Evolutionary conservation across 2,113 vertebrate genomes (phyloP).

Genomic region (Falco punctatus): DNA sequence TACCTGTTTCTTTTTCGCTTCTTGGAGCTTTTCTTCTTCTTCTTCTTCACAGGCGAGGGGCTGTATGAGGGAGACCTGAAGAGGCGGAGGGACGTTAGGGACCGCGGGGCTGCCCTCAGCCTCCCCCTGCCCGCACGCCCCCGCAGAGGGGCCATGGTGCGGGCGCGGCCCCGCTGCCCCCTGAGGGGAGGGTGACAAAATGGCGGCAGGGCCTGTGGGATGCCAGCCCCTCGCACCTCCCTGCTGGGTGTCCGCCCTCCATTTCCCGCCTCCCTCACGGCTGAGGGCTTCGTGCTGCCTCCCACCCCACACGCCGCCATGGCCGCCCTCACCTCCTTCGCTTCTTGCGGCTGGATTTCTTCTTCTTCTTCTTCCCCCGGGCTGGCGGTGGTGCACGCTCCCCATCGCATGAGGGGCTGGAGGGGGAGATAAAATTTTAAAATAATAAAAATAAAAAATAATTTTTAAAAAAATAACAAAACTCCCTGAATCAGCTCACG

Average conservation of each 20-base stretch:
- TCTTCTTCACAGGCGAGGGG: slow-evolving; percentile 88
- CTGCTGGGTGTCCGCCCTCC: fast-evolving
- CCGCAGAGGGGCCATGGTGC: fast-evolving
- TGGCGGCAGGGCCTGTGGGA: fast-evolving
- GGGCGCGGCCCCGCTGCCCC: neutral
- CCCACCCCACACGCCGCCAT: fast-evolving
- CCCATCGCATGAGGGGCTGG: slow-evolving; percentile 72
- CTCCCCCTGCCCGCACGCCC: neutral
- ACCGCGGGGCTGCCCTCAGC: neutral
- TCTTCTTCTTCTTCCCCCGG: slow-evolving; percentile 92
- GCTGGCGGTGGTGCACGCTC: slow-evolving; percentile 67
- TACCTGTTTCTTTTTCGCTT: slow-evolving; percentile 92
- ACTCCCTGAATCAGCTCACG: neutral
- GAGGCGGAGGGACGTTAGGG: neutral
- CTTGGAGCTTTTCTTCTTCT: slow-evolving; percentile 96
- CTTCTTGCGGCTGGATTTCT: slow-evolving; percentile 88
- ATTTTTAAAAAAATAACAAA: neutral
- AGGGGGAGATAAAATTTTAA: neutral
- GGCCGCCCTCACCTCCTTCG: slow-evolving; percentile 78
- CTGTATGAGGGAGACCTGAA: slow-evolving; percentile 89
- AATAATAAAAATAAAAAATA: neutral
- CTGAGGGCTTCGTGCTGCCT: fast-evolving
- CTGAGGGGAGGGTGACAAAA: neutral
- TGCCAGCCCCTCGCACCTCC: neutral
- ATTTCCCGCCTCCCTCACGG: neutral